phyloP scores from a whole-genome alignment of 2,888 invertebrate genomes.

The Dryomyza anilis region DNA sequence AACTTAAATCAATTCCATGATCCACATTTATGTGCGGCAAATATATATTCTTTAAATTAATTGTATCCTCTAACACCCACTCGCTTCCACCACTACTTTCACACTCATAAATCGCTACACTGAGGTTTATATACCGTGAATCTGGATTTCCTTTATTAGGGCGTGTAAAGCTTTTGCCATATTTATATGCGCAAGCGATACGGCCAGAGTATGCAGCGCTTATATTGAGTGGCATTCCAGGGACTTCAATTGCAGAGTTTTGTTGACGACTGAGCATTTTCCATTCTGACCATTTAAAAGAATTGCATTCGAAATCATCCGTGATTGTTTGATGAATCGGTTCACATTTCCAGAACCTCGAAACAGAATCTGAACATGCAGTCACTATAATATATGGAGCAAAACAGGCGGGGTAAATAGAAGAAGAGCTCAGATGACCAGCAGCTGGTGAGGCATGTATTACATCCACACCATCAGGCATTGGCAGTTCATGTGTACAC shows the following conservation, averaged over 20 bases:
- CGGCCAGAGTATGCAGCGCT: conserved; percentile 98
- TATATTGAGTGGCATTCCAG: conserved; percentile 87
- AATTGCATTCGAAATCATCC: conserved; percentile 38
- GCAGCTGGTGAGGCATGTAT: conserved; percentile 94
- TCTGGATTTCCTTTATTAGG: conserved; percentile 76
- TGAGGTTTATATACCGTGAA: conserved; percentile 85
- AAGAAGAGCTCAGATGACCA: conserved; percentile 95
- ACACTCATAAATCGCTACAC: conserved; percentile 97
- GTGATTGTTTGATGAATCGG: conserved; percentile 32
- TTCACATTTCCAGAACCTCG: conserved; percentile 82
- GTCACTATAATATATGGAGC: conserved; percentile 96
- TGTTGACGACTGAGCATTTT: conserved; percentile 80
- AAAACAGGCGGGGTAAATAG: conserved; percentile 98
- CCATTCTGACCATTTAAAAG: conserved; percentile 85
- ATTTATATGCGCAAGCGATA: conserved; percentile 96
- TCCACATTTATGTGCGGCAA: conserved; percentile 82
- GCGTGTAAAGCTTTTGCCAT: conserved; percentile 86
- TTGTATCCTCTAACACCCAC: conserved; percentile 95
- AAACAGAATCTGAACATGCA: conserved; percentile 91
- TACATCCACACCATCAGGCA: conserved; percentile 90
- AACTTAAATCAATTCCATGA: conserved; percentile 81
- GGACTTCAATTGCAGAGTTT: conserved; percentile 72
- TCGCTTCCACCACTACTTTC: conserved; percentile 96
- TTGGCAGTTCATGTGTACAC: conserved; percentile 83
- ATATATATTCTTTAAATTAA: conserved; percentile 90